A percentile compares a stretch with the other conserved stretches of the same genome.
phyloP scores from a whole-genome alignment of 1,140 invertebrate species.

The Delia radicum region DNA sequence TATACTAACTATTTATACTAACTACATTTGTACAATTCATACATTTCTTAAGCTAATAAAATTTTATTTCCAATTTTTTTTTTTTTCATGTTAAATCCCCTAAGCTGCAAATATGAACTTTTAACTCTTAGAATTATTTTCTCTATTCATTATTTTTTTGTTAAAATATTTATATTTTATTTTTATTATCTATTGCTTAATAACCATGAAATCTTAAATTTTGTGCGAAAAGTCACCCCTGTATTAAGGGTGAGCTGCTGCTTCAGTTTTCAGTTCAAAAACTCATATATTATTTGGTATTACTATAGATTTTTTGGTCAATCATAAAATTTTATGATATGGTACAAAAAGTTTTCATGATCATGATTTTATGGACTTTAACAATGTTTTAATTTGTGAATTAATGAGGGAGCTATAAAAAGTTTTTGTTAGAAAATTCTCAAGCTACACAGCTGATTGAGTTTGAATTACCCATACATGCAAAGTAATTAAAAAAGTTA shows the following conservation, averaged over 20 bases:
- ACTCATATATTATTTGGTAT: not conserved
- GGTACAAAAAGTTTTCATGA: not conserved
- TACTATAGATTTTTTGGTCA: not conserved
- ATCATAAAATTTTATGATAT: not conserved
- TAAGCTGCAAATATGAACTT: not conserved
- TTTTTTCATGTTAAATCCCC: not conserved
- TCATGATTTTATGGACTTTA: not conserved
- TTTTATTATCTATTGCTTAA: not conserved
- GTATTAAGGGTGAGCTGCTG: not conserved
- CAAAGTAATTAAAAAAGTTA: not conserved
- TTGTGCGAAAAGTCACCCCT: not conserved
- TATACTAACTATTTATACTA: not conserved
- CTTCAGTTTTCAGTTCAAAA: not conserved
- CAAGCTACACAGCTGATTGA: not conserved
- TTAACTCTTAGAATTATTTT: not conserved
- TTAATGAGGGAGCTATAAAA: not conserved
- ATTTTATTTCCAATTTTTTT: not conserved
- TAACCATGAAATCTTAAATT: constrained; percentile 5
- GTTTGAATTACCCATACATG: not conserved
- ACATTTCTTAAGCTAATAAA: not conserved
- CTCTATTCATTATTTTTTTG: not conserved
- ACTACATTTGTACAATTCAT: not conserved
- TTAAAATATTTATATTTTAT: not conserved
- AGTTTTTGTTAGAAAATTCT: not conserved
- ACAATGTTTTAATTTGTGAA: not conserved